Conservation (phyloP, 2,113 vertebrate genomes). For the Syngnathus floridae region DNA sequence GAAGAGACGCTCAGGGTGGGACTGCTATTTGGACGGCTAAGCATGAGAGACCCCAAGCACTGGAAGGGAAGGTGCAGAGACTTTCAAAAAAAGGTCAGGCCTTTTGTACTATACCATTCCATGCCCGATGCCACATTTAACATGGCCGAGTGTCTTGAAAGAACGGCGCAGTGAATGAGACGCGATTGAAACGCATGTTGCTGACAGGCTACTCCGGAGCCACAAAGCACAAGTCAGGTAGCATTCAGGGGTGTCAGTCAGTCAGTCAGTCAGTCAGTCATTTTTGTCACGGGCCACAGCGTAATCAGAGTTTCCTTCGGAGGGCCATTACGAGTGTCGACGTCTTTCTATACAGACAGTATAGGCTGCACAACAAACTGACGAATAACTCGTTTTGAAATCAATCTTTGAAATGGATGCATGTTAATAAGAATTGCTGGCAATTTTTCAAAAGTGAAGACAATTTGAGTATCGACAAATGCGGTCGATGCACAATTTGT, state of each 20-base stretch:
- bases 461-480: no score
- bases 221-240: constrained; percentile 3
- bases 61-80: background rate
- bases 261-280: no score
- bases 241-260: background rate
- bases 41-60: background rate
- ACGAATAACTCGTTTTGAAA: no score
- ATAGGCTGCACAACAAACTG: no score
- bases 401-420: no score
- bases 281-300: no score
- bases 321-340: no score
- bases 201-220: constrained; percentile 36
- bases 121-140: constrained; percentile 17
- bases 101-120: background rate
- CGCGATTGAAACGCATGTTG: constrained; percentile 32
- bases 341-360: no score
- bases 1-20: constrained; percentile 3
- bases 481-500: no score
- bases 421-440: no score
- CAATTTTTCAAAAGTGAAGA: no score
- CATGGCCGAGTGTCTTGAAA: constrained; percentile 35
- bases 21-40: constrained; percentile 10
- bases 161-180: constrained; percentile 29
- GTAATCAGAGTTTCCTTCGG: no score
- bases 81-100: background rate